A percentile compares a stretch with the other conserved stretches of the same genome.
phyloP scores from a whole-genome alignment of 2,113 vertebrate genomes.

The Macaca mulatta region DNA sequence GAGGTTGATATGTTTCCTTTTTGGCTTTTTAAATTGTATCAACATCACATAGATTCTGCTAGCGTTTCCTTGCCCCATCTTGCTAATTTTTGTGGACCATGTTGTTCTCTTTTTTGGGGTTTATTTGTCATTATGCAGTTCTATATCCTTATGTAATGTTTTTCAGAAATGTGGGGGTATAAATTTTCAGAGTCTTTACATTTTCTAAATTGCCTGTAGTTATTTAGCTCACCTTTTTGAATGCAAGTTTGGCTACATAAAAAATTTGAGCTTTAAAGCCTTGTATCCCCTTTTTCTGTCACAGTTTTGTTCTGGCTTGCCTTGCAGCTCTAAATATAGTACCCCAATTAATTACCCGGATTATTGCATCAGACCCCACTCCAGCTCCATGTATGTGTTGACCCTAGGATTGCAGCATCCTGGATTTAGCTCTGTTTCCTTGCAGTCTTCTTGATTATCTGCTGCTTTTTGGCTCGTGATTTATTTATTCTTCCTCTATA shows the following conservation, averaged over 20 bases:
- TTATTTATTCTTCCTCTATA: background rate
- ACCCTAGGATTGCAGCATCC: background rate
- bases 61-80: background rate
- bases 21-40: background rate
- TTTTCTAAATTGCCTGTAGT: background rate
- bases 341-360: background rate
- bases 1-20: background rate
- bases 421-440: background rate
- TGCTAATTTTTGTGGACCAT: background rate
- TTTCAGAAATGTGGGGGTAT: background rate
- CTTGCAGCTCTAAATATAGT: background rate
- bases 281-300: background rate
- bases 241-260: background rate
- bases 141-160: background rate
- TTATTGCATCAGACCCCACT: rapidly evolving
- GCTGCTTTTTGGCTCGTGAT: background rate
- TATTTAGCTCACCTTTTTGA: background rate
- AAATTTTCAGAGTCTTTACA: background rate
- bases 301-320: background rate
- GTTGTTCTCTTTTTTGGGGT: background rate
- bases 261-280: background rate
- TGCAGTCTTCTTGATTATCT: background rate
- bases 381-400: background rate
- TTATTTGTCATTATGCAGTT: background rate
- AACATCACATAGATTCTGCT: background rate